Conservation (phyloP, 2,797 vertebrate genomes). For the Chelon labrosus region DNA sequence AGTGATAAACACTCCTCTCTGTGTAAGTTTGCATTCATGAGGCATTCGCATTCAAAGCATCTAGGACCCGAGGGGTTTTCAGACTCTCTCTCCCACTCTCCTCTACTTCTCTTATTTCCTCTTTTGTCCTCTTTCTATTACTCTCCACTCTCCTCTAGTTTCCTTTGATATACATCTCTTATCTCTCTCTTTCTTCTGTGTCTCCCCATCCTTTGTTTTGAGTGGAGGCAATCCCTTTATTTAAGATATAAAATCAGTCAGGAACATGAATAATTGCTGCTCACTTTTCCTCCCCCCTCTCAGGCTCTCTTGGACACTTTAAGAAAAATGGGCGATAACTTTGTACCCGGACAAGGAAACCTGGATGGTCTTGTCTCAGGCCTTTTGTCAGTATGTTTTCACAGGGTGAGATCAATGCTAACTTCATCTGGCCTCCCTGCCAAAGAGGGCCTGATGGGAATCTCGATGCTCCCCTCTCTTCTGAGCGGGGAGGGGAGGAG, state of each 20-base stretch:
- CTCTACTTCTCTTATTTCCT: constrained; percentile 50
- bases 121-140: constrained; percentile 61
- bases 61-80: constrained; percentile 25
- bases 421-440: constrained; percentile 50
- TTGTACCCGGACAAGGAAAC: constrained; percentile 40
- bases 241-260: constrained; percentile 29
- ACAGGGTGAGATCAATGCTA: constrained; percentile 66
- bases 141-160: constrained; percentile 46
- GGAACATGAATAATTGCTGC: constrained; percentile 43
- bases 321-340: constrained; percentile 21
- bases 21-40: constrained; percentile 41
- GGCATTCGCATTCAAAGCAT: constrained; percentile 48
- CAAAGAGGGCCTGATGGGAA: constrained; percentile 58
- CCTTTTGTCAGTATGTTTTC: constrained; percentile 62
- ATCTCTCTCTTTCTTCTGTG: constrained; percentile 16
- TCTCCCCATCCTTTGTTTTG: constrained; percentile 38
- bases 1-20: constrained; percentile 30
- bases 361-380: constrained; percentile 35
- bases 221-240: constrained; percentile 31
- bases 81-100: constrained; percentile 20
- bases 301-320: constrained; percentile 24
- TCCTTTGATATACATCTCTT: constrained; percentile 54
- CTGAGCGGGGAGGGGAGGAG: constrained; percentile 8
- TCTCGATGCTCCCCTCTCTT: constrained; percentile 30
- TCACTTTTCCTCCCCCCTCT: constrained; percentile 28